These are phyloP conservation scores for Tinamus guttatus DNA, from an alignment of 2,113 vertebrate genomes.

Conservation along the genomic window DNA sequence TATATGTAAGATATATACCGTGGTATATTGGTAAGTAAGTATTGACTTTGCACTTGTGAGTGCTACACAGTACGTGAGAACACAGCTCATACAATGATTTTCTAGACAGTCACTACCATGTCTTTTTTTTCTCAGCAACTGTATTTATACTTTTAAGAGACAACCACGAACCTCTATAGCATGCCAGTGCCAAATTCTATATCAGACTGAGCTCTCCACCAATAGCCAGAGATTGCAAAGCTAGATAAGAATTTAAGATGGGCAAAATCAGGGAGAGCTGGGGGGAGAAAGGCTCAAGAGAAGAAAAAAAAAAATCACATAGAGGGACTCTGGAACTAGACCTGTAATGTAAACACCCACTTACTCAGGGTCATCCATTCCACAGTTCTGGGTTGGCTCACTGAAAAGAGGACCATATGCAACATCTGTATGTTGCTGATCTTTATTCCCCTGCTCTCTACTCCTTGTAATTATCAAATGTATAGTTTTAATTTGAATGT, in stretches of 20 bases:
- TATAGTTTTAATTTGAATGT: not conserved
- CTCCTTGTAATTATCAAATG: not conserved
- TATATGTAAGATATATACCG: not conserved
- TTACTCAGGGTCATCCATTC: not conserved
- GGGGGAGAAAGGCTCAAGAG: not conserved
- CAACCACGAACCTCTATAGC: not conserved
- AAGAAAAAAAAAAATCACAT: not conserved
- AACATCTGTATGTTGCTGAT: not conserved
- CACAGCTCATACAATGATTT: not conserved
- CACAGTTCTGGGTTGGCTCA: not conserved
- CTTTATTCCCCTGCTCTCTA: not conserved
- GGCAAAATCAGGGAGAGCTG: not conserved
- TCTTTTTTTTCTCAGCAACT: not conserved
- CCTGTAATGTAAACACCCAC: not conserved
- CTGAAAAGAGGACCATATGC: not conserved
- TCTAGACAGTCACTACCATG: not conserved
- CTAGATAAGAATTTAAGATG: not conserved
- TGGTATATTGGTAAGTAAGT: not conserved
- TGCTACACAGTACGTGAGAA: not conserved
- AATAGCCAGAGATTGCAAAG: not conserved
- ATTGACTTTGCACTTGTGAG: not conserved
- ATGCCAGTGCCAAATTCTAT: not conserved
- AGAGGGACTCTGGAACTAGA: not conserved
- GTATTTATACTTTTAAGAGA: not conserved
- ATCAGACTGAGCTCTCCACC: not conserved